Conservation (phyloP, 2,797 vertebrate genomes). For the Esox masquinongy region DNA sequence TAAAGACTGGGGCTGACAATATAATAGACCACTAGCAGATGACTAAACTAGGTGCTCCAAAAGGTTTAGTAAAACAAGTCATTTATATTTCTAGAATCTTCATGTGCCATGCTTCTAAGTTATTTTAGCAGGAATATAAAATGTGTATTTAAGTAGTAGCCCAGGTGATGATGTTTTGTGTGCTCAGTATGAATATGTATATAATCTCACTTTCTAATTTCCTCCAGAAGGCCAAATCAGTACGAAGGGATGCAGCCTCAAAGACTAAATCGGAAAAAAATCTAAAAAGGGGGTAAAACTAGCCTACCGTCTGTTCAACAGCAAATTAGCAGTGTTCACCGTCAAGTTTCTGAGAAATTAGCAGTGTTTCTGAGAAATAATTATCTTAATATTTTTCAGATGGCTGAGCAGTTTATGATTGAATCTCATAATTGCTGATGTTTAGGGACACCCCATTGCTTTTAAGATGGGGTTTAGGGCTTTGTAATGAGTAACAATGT, state of each 20-base stretch:
- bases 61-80: background rate
- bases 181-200: conserved; percentile 30
- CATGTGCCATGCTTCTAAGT: conserved; percentile 8
- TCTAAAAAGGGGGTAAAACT: conserved; percentile 30
- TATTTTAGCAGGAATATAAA: conserved; percentile 7
- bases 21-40: background rate
- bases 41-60: background rate
- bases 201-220: conserved; percentile 36
- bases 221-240: conserved; percentile 29
- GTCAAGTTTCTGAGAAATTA: too few relatives aligned
- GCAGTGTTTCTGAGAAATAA: conserved; percentile 42
- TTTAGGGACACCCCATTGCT: conserved; percentile 59
- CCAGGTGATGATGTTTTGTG: conserved; percentile 26
- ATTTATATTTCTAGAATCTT: background rate
- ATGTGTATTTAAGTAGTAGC: too few relatives aligned
- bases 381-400: conserved; percentile 57
- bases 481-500: conserved; percentile 41
- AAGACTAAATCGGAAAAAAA: conserved; percentile 14
- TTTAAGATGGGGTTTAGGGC: conserved; percentile 56
- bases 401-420: conserved; percentile 56
- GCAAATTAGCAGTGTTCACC: conserved; percentile 28
- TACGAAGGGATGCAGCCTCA: conserved; percentile 21
- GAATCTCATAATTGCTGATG: conserved; percentile 59
- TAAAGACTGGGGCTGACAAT: background rate
- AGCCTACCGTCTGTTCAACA: conserved; percentile 10